phyloP scores from a whole-genome alignment of 2,888 invertebrate genomes.

The Drepanosiphum platanoidis region DNA sequence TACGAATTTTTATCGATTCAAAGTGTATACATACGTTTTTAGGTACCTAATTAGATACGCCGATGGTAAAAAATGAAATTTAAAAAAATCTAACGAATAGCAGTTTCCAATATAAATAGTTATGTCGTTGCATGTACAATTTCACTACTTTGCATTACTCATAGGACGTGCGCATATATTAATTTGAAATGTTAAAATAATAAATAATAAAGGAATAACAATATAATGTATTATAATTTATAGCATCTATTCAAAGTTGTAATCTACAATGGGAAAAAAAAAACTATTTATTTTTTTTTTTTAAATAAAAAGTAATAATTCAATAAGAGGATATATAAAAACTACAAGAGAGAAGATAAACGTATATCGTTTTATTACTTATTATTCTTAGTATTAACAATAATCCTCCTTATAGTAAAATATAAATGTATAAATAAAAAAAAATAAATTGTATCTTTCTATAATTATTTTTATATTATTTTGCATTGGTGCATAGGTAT shows the following conservation, averaged over 20 bases:
- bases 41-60: background rate
- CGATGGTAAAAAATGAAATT: background rate
- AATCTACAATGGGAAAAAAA: background rate
- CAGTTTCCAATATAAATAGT: background rate
- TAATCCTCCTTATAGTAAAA: slow-evolving; percentile 11
- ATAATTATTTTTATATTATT: slow-evolving; percentile 29
- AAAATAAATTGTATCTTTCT: slow-evolving; percentile 30
- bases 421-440: slow-evolving; percentile 39
- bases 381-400: slow-evolving; percentile 45
- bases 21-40: background rate
- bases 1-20: background rate
- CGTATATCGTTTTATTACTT: slow-evolving; percentile 45
- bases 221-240: slow-evolving; percentile 7
- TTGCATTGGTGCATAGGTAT: background rate
- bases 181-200: background rate
- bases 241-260: background rate
- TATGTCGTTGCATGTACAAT: background rate
- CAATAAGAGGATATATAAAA: background rate
- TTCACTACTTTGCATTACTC: slow-evolving; percentile 4
- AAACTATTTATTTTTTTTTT: background rate
- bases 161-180: background rate
- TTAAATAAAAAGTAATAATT: slow-evolving; percentile 5
- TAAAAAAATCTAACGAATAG: background rate
- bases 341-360: slow-evolving; percentile 20
- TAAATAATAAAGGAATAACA: slow-evolving; percentile 20